Conservation (phyloP, 2,888 invertebrate genomes). For the Drosophila setosimentum region DNA sequence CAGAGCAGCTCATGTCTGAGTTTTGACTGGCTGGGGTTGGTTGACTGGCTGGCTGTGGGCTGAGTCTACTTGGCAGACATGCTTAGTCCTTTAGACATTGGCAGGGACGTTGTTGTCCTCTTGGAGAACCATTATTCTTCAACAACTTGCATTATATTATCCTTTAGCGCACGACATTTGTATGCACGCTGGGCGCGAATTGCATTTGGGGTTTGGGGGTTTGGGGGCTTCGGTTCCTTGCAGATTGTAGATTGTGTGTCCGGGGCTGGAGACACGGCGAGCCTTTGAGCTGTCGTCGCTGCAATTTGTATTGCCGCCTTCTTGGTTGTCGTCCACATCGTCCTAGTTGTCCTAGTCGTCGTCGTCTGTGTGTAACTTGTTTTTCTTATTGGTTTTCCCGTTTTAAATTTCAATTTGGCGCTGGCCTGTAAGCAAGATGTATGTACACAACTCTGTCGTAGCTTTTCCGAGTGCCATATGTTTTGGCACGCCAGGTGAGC, state of each 20-base stretch:
- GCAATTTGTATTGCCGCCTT: constrained; percentile 79
- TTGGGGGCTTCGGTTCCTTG: constrained; percentile 19
- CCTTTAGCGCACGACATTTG: constrained; percentile 73
- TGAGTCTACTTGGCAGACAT: constrained; percentile 63
- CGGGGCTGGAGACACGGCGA: constrained; percentile 15
- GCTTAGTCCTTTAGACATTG: constrained; percentile 65
- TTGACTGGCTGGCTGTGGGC: not conserved
- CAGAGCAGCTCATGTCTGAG: constrained; percentile 23
- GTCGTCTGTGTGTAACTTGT: constrained; percentile 55
- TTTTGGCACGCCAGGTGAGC: constrained; percentile 61
- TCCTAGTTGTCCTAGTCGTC: constrained; percentile 33
- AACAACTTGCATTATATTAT: constrained; percentile 78
- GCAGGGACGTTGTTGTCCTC: constrained; percentile 71
- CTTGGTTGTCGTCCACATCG: constrained; percentile 15
- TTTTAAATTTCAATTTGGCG: constrained; percentile 83
- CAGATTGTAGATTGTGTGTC: constrained; percentile 17
- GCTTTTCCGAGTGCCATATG: constrained; percentile 51
- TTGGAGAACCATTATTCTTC: constrained; percentile 77
- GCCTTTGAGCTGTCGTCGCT: constrained; percentile 81
- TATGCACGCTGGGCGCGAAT: constrained; percentile 77
- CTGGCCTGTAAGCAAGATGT: constrained; percentile 76
- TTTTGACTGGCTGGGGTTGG: not conserved
- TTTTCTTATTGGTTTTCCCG: constrained; percentile 82
- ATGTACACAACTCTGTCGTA: constrained; percentile 49
- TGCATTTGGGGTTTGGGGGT: constrained; percentile 68